Percentiles rank a stretch among this genome's conserved stretches.
Evolutionary conservation across 2,888 invertebrate species (phyloP).

Genomic region (Drosophila bunnanda): DNA sequence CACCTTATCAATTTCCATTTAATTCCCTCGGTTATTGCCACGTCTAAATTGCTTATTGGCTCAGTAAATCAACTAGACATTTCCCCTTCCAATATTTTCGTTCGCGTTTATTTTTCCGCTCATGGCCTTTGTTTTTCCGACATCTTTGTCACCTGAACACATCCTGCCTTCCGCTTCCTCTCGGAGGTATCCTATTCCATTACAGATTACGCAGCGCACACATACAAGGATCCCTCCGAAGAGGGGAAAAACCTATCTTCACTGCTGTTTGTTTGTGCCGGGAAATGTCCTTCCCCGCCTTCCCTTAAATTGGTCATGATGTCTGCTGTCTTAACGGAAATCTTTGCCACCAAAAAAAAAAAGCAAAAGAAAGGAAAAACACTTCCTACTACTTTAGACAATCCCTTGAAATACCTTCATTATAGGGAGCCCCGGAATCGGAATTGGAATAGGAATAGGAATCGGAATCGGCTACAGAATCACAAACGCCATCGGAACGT

Average conservation of each 20-base stretch:
- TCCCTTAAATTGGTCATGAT: slow-evolving; percentile 58
- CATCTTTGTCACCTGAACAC: slow-evolving; percentile 46
- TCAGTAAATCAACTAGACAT: slow-evolving; percentile 25
- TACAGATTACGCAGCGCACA: slow-evolving; percentile 21
- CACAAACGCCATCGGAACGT: slow-evolving; percentile 50
- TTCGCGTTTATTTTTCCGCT: slow-evolving; percentile 2
- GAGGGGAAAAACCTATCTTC: slow-evolving; percentile 61
- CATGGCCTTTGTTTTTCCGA: slow-evolving; percentile 12
- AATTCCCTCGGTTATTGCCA: slow-evolving; percentile 7
- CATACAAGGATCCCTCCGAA: slow-evolving; percentile 15
- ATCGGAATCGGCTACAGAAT: slow-evolving; percentile 52
- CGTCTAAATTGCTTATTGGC: slow-evolving; percentile 12
- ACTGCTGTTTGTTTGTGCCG: slow-evolving; percentile 38
- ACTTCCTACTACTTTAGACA: slow-evolving; percentile 44
- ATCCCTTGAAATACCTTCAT: slow-evolving; percentile 70
- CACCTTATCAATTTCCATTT: slow-evolving; percentile 13
- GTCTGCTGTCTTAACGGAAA: slow-evolving; percentile 56
- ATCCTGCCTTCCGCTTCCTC: slow-evolving; percentile 29
- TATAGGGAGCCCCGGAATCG: slow-evolving; percentile 48
- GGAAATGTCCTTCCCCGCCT: slow-evolving; percentile 54
- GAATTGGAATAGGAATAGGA: neutral
- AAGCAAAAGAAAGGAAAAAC: slow-evolving; percentile 10
- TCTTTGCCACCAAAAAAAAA: slow-evolving; percentile 60
- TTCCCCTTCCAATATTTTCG: slow-evolving; percentile 3
- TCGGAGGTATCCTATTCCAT: slow-evolving; percentile 23